phyloP scores from a whole-genome alignment of 1,140 invertebrate species.

The Rhysida immarginata region DNA sequence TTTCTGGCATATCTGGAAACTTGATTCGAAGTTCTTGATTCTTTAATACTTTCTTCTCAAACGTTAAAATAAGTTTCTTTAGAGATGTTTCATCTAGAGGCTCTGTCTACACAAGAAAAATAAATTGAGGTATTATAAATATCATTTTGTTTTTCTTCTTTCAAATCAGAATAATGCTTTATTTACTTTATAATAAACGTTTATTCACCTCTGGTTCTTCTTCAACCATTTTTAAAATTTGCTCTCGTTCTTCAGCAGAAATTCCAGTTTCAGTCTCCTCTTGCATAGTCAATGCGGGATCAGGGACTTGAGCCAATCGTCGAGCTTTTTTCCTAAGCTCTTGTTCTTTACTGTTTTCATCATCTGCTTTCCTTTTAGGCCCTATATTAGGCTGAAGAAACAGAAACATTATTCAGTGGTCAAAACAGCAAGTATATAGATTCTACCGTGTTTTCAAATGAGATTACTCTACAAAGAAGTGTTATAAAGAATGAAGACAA shows the following conservation, averaged over 20 bases:
- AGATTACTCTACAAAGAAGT: no score
- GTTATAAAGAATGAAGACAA: no score
- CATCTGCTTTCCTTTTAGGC: slow-evolving; percentile 9
- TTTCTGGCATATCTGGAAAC: slow-evolving; percentile 90
- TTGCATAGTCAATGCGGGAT: background rate
- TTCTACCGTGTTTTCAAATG: no score
- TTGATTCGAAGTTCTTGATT: slow-evolving; percentile 99
- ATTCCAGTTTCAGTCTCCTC: slow-evolving; percentile 29
- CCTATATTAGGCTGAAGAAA: slow-evolving; percentile 9
- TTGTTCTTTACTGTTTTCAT: slow-evolving; percentile 30
- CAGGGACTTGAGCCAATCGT: slow-evolving; percentile 2
- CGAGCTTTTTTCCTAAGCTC: slow-evolving; percentile 17
- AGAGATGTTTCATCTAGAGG: slow-evolving; percentile 70
- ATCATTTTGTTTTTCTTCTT: no score
- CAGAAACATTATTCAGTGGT: no score
- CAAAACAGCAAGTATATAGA: no score
- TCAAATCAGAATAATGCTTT: slow-evolving; percentile 10
- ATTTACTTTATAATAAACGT: slow-evolving; percentile 10
- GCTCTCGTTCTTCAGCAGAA: slow-evolving; percentile 55
- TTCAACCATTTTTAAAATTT: slow-evolving; percentile 67
- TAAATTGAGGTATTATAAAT: no score
- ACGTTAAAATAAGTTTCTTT: slow-evolving; percentile 73
- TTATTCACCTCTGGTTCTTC: slow-evolving; percentile 57
- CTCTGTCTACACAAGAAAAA: no score
- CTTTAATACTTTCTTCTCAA: slow-evolving; percentile 85